A percentile compares a stretch with the other conserved stretches of the same genome.
Conservation (phyloP, 2,888 invertebrate genomes). For the Aporophyla nigra region DNA sequence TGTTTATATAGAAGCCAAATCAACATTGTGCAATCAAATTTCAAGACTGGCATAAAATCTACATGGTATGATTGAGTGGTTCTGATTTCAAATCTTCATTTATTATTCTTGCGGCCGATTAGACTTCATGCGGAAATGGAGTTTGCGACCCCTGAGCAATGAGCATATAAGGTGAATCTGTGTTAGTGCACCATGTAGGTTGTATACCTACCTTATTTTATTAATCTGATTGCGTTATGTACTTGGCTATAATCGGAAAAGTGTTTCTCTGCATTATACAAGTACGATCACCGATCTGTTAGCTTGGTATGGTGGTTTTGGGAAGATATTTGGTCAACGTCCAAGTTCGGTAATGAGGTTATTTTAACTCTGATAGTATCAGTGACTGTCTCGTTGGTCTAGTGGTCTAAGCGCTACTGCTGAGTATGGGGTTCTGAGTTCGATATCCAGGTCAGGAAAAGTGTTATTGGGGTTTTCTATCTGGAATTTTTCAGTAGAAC, state of each 20-base stretch:
- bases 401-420: too few relatives aligned
- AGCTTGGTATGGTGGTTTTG: background rate
- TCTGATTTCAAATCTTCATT: conserved; percentile 27
- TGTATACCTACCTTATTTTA: background rate
- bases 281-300: background rate
- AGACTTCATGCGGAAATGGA: conserved; percentile 36
- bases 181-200: conserved; percentile 14
- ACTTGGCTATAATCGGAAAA: background rate
- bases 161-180: conserved; percentile 13
- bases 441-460: too few relatives aligned
- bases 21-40: conserved; percentile 15
- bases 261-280: background rate
- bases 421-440: too few relatives aligned
- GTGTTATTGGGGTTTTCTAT: too few relatives aligned
- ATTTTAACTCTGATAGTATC: background rate
- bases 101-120: conserved; percentile 23
- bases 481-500: too few relatives aligned
- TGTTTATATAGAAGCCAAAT: conserved; percentile 1
- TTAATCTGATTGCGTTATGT: conserved; percentile 2
- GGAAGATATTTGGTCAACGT: background rate
- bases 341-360: too few relatives aligned
- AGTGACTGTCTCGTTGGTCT: background rate
- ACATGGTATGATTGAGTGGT: conserved; percentile 21
- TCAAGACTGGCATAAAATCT: conserved; percentile 30
- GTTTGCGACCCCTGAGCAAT: conserved; percentile 20